Evolutionary conservation across 2,797 vertebrate genomes (phyloP), one percentile per base, ranked within the genome.

Genomic region (Furcifer pardalis): DNA sequence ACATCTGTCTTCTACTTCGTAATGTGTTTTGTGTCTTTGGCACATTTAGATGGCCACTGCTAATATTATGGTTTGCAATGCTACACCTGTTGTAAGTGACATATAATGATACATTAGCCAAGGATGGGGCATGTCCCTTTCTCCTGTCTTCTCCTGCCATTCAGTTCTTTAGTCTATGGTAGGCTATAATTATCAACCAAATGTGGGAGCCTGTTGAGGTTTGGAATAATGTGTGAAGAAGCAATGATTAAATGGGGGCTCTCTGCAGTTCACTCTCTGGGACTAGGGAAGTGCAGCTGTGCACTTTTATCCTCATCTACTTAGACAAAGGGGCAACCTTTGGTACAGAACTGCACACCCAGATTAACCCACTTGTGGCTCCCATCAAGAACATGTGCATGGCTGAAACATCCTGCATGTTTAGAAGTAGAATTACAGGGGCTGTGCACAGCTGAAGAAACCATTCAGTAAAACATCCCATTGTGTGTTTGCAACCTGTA

Each of bases 281-380:
- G 62, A 56, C 30, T 59, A 52, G 49, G 60, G 65, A 15, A 77
- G 42, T 49, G 66, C 56, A 79, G 82, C 74, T 77, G 82, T 71
- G 76, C 56, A 27, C 15, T 59, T 77, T 80, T 68, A 60, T 72
- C 60, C 63, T 78, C 42, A 84, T 84, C 73, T 21, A 37, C 73
- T 76, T n/a, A 76, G 32, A 83, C 73, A 66, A 76, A 66, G 30
- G 46, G 52, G 37, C 13, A 59, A 30, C n/a, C 19, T 68, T 37
- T 27, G 7, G 40, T 77, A 56, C 30, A 42, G 73, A 83, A 59
- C 25, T 23, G 4, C n/a, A 27, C 17, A 42, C 30, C 35, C 52
- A 17, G 19, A 66, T 21, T 49, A 81, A 59, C 49, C 17, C 52
- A 23, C 19, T 10, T 62, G 30, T 30, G 68, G 27, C n/a, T 8